Conservation (phyloP, 2,797 vertebrate genomes). For the Trachurus trachurus region DNA sequence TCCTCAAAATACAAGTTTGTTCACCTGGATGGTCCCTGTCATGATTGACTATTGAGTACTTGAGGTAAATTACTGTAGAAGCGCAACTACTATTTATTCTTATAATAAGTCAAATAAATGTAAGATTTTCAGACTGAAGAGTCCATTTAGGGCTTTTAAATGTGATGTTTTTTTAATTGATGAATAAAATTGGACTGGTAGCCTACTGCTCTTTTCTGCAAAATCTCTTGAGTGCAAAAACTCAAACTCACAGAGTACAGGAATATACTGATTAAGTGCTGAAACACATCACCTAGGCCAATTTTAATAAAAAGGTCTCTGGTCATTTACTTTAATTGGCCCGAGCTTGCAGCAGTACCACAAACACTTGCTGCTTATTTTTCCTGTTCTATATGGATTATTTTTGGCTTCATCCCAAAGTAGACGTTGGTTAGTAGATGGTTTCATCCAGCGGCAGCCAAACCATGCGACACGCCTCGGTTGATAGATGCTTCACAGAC, state of each 20-base stretch:
- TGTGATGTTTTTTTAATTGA: not conserved
- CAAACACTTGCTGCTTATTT: not conserved
- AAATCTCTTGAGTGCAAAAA: no score
- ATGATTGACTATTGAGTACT: not conserved
- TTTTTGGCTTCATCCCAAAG: not conserved
- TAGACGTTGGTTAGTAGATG: not conserved
- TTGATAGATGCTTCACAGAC: not conserved
- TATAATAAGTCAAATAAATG: not conserved
- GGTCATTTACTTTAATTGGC: not conserved
- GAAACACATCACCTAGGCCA: not conserved
- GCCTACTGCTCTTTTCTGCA: no score
- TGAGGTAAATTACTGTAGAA: not conserved
- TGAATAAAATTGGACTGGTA: not conserved
- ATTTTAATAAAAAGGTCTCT: not conserved
- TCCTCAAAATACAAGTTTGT: not conserved
- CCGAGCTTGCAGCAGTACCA: not conserved
- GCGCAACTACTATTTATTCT: not conserved
- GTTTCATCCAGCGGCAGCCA: not conserved
- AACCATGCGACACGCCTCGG: not conserved
- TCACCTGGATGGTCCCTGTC: not conserved
- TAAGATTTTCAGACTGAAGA: not conserved
- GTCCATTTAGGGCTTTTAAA: not conserved
- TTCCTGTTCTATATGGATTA: not conserved
- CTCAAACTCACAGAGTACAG: not conserved
- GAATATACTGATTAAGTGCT: constrained; percentile 1